These are phyloP conservation scores for Phalanger gymnotis DNA, from an alignment of 2,797 vertebrate species.

Conservation along the genomic window DNA sequence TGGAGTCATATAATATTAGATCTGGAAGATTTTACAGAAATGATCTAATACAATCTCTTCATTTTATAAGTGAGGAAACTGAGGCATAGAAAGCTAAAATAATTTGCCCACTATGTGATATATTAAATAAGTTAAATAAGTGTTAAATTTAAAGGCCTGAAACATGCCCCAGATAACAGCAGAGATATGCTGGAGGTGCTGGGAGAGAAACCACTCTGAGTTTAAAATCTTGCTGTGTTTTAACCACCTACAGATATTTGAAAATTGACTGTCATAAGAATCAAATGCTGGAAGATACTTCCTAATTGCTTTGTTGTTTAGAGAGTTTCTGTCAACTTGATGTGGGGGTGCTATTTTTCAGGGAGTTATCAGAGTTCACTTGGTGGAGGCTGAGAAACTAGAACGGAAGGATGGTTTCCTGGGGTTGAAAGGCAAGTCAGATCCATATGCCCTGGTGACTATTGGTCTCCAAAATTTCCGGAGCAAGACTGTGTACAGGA, in stretches of 20 bases:
- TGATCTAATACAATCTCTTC: background rate
- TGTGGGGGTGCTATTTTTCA: constrained; percentile 74
- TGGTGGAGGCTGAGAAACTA: constrained; percentile 92
- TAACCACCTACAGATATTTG: background rate
- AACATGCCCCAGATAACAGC: background rate
- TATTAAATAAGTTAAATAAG: background rate
- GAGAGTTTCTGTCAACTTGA: background rate
- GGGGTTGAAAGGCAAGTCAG: constrained; percentile 95
- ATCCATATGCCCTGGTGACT: constrained; percentile 91
- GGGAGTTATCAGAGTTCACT: constrained; percentile 93
- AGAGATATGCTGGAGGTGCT: background rate
- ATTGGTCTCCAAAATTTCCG: constrained; percentile 88
- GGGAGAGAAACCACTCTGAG: background rate
- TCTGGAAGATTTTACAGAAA: background rate
- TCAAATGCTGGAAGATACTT: background rate
- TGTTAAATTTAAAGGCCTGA: background rate
- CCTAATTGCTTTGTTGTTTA: background rate
- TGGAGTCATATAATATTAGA: background rate
- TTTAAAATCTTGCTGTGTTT: background rate
- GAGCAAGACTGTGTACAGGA: constrained; percentile 92
- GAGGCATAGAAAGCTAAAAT: background rate
- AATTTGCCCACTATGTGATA: background rate
- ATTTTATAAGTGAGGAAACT: background rate
- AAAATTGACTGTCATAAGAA: background rate
- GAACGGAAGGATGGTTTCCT: constrained; percentile 93